Base-by-base conservation (phyloP, 2,888 invertebrate genomes). In the Lasioglossum villosulum region DNA sequence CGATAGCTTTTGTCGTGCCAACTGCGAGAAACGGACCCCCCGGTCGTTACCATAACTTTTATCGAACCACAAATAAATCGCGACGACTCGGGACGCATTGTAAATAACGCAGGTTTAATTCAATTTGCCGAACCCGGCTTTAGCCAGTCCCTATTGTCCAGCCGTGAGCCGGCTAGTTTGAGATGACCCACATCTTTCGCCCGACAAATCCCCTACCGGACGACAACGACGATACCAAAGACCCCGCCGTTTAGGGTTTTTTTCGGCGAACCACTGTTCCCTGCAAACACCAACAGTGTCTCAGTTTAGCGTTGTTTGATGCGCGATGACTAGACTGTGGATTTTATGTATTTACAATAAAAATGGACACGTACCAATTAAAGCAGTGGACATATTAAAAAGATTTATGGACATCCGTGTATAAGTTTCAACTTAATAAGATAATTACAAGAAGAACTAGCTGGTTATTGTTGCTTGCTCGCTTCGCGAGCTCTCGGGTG, bases 1-100 rank as follows among this genome's bases (percentile, higher is more conserved):
- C 86, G 86, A 80, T 82, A 45, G 72, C 86, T 75, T 78, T 78
- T 66, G 78, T 70, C 83, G 78, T 52, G 83, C 78, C 87, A 80
- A 77, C 71, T 72, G 74, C 59, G 39, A 77, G 87, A 74, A 78
- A 45, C 70, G 66, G 48, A 16, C 48, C 63, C 56, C 30, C 6
- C 72, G 73, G 66, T 76, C 72, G 85, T 78, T 78, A 68, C 75
- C 86, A 63, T 85, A 86, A 86, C 72, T 85, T 81, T 78, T 19
- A 78, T 84, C 66, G 75, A 30, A 56, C 59, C 42, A 23, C 42
- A 56, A 75, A 75, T 77, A 86, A 85, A 85, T 86, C 73, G 75
- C 14, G 59, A 48, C 45, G 56, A 73, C 45, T 48, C 71, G 52
- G 19, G 14, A 12, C 66, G 63, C 52, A 19, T 83, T 75, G 84